A percentile compares a stretch with the other conserved stretches of the same genome.
Evolutionary conservation across 2,888 invertebrate genomes (phyloP).

Genomic region (Parnassius mnemosyne): DNA sequence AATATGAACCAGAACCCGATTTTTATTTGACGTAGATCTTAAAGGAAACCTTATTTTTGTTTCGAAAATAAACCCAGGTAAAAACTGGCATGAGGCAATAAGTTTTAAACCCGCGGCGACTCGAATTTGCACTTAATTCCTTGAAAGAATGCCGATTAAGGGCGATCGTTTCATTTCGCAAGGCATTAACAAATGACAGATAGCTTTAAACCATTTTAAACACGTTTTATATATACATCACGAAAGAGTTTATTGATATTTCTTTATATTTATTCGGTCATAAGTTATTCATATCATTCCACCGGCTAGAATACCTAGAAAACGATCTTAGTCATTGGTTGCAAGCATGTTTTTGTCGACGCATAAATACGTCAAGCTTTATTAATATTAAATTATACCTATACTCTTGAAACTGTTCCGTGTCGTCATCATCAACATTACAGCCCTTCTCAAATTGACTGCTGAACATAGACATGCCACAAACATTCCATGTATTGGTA

Average conservation of each 20-base stretch:
- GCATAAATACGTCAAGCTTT: background rate
- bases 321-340: slow-evolving; percentile 2
- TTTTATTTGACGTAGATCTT: slow-evolving; percentile 10
- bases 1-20: slow-evolving; percentile 7
- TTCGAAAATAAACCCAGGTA: slow-evolving; percentile 72
- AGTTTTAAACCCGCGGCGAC: slow-evolving; percentile 49
- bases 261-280: slow-evolving; percentile 1
- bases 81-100: slow-evolving; percentile 56
- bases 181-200: slow-evolving; percentile 3
- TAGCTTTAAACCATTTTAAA: no score
- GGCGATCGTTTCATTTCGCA: background rate
- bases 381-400: background rate
- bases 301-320: slow-evolving; percentile 7
- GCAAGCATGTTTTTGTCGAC: background rate
- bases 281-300: slow-evolving; percentile 8
- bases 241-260: no score
- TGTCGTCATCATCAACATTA: no score
- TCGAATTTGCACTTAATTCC: slow-evolving; percentile 58
- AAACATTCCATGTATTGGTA: no score
- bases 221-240: no score
- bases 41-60: slow-evolving; percentile 43
- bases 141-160: slow-evolving; percentile 4
- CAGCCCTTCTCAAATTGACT: no score
- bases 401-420: no score
- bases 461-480: no score